phyloP scores from a whole-genome alignment of 2,797 vertebrate species.

The Hippocampus kuda region DNA sequence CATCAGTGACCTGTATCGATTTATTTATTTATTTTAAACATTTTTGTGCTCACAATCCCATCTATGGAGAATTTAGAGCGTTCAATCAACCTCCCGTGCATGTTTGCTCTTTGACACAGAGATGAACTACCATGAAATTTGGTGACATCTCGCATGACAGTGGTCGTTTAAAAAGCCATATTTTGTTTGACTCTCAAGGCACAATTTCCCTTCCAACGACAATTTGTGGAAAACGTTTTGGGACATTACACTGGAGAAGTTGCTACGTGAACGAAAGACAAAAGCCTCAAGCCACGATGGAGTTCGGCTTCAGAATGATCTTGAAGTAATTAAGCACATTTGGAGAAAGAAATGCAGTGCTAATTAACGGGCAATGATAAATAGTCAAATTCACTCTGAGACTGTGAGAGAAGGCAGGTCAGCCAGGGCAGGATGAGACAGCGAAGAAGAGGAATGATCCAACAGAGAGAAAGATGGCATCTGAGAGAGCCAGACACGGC shows the following conservation, averaged over 20 bases:
- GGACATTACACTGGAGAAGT: constrained; percentile 23
- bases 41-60: no score
- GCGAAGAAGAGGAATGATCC: constrained; percentile 25
- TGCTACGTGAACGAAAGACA: constrained; percentile 23
- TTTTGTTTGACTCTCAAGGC: constrained; percentile 5
- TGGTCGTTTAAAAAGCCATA: neutral
- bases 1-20: no score
- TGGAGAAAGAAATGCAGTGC: constrained; percentile 13
- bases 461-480: constrained; percentile 44
- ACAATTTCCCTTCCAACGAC: constrained; percentile 35
- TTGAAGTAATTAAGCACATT: constrained; percentile 25
- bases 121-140: neutral
- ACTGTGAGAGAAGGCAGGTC: constrained; percentile 23
- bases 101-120: no score
- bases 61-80: no score
- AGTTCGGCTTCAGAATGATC: constrained; percentile 26
- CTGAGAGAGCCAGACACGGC: constrained; percentile 42
- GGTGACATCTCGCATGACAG: neutral
- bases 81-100: no score
- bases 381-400: constrained; percentile 4
- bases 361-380: constrained; percentile 32
- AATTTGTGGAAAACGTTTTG: neutral
- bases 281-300: constrained; percentile 7
- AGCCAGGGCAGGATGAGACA: constrained; percentile 20
- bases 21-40: no score